Conservation (phyloP, 2,797 vertebrate species). For the Falco naumanni region DNA sequence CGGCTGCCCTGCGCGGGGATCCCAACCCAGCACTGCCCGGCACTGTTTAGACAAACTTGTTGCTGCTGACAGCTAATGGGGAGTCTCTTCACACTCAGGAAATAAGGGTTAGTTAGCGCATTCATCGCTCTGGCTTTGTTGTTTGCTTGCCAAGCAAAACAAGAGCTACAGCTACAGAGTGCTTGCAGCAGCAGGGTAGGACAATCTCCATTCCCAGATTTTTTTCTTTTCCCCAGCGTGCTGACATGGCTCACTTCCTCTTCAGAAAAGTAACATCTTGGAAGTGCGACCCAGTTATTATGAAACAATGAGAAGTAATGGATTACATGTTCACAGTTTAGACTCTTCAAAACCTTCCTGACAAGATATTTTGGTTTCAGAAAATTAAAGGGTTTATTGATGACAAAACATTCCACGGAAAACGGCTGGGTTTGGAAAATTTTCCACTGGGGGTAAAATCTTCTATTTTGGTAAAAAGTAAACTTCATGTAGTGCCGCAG, state of each 20-base stretch:
- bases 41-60: background rate
- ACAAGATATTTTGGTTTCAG: background rate
- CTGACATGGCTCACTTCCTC: background rate
- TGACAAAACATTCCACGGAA: background rate
- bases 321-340: background rate
- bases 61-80: background rate
- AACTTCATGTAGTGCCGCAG: background rate
- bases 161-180: background rate
- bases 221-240: background rate
- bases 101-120: background rate
- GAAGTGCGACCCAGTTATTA: background rate
- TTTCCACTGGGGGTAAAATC: background rate
- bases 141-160: conserved; percentile 1
- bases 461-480: background rate
- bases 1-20: background rate
- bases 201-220: background rate
- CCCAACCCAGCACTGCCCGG: background rate
- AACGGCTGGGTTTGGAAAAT: background rate
- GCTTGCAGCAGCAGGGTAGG: background rate
- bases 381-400: background rate
- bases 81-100: background rate
- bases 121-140: background rate
- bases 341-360: background rate
- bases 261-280: background rate
- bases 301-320: background rate